phyloP scores from a whole-genome alignment of 2,888 invertebrate species.

The Lacanobia oleracea region DNA sequence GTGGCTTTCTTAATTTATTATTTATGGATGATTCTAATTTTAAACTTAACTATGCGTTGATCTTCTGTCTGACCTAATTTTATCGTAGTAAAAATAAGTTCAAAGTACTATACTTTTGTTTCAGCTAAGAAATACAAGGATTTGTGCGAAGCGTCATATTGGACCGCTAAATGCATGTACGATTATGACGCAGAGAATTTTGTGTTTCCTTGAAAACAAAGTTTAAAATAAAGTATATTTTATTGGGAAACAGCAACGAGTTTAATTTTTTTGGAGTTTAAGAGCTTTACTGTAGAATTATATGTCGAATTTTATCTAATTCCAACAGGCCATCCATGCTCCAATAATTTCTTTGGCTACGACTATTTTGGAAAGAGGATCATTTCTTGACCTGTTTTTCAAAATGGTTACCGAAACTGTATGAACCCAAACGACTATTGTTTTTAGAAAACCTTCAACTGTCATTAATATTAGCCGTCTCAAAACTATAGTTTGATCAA shows the following conservation, averaged over 20 bases:
- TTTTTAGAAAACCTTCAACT: slow-evolving; percentile 3
- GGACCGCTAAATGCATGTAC: slow-evolving; percentile 86
- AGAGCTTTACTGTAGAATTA: background rate
- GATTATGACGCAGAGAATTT: slow-evolving; percentile 82
- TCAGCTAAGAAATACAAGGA: slow-evolving; percentile 85
- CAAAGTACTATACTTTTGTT: slow-evolving; percentile 61
- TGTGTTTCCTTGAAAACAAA: slow-evolving; percentile 76
- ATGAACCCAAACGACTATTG: background rate
- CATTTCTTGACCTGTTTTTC: background rate
- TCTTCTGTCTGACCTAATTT: too few relatives aligned
- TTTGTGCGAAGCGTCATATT: slow-evolving; percentile 83
- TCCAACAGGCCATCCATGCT: background rate
- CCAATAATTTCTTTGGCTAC: background rate
- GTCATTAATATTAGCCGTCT: background rate
- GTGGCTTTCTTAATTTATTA: too few relatives aligned
- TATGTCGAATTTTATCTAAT: background rate
- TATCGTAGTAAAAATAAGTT: too few relatives aligned
- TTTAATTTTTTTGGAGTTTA: background rate
- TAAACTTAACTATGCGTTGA: too few relatives aligned
- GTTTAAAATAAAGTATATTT: slow-evolving; percentile 20
- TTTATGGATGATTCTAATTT: too few relatives aligned
- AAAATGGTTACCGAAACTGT: background rate
- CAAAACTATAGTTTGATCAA: background rate
- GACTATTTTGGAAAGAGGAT: background rate
- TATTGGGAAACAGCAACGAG: background rate